Conservation (phyloP, 2,888 invertebrate genomes). For the Malachius bipustulatus region DNA sequence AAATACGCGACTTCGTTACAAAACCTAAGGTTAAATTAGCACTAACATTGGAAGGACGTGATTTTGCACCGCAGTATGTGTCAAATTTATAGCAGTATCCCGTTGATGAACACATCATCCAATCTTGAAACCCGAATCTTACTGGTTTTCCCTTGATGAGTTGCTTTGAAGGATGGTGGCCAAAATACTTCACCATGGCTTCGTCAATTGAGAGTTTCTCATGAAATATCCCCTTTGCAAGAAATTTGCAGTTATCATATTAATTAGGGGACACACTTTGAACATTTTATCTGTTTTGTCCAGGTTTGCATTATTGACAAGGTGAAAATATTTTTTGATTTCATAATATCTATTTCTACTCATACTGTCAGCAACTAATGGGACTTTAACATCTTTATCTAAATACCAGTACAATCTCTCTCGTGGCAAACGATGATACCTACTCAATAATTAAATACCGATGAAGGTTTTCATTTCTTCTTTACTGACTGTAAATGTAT, state of each 20-base stretch:
- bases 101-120: not conserved
- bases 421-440: constrained; percentile 4
- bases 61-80: not conserved
- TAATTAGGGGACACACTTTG: constrained; percentile 9
- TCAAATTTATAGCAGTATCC: constrained; percentile 4
- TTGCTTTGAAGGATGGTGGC: not conserved
- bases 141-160: constrained; percentile 3
- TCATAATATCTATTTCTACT: constrained; percentile 7
- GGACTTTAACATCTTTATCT: constrained; percentile 5
- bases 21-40: no score
- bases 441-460: constrained; percentile 2
- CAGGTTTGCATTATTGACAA: constrained; percentile 10
- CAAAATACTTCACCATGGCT: no score
- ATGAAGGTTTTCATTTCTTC: constrained; percentile 6
- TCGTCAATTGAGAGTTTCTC: no score
- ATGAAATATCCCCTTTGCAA: no score
- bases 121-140: no score
- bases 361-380: constrained; percentile 5
- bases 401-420: constrained; percentile 1
- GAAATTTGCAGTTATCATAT: constrained; percentile 9
- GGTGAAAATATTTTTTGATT: constrained; percentile 10
- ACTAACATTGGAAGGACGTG: no score
- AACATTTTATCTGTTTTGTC: constrained; percentile 11
- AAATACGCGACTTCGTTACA: no score
- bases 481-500: not conserved